Base-by-base conservation (phyloP, 2,888 invertebrate genomes). In the Allophyes oxyacanthae region DNA sequence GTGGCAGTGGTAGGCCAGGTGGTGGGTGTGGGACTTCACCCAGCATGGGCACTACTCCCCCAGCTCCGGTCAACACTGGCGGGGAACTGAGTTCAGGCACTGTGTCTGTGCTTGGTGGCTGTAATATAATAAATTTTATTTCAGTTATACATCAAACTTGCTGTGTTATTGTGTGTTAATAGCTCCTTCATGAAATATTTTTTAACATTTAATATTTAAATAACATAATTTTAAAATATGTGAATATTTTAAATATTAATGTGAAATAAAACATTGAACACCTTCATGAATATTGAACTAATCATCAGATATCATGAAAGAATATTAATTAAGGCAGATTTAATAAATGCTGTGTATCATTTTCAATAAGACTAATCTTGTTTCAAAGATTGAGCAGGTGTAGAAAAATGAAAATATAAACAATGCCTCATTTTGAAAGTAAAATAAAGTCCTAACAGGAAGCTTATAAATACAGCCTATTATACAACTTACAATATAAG, bases 1-100 rank as follows among this genome's bases (percentile, higher is more conserved):
- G 94, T 58, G 94, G 92, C 44, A 94, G 64, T 0, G 94, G 91
- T 53, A 94, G 75, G 5, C 94, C 94, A 0, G 94, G 94, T 0
- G 94, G 94, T 0, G 94, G 90, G 54, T 90, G 93, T 10, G 90
- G 82, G 28, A 93, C 88, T 65, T 93, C 93, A 11, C 88, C 83
- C 34, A 94, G 63, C 61, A 92, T 83, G 1, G 91, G 84, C 57
- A 92, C 83, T 42, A 91, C 85, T 51, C 85, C 85, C 0, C 85
- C 83, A 0, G 86, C 78, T 33, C 86, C 87, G 0, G 80, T 83
- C 33, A 91, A 50, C 25, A 92, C 91, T 46, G 93, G 86, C 0
- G 91, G 90, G 7, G 92, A 91, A 77, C 79, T 89, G 6, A 93
- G 73, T 68, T 94, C 93, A 49, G 87, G 77, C 57, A 88, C 86